Evolutionary conservation across 2,113 vertebrate species (phyloP), one percentile per base, ranked within the genome.

Genomic region (human): DNA sequence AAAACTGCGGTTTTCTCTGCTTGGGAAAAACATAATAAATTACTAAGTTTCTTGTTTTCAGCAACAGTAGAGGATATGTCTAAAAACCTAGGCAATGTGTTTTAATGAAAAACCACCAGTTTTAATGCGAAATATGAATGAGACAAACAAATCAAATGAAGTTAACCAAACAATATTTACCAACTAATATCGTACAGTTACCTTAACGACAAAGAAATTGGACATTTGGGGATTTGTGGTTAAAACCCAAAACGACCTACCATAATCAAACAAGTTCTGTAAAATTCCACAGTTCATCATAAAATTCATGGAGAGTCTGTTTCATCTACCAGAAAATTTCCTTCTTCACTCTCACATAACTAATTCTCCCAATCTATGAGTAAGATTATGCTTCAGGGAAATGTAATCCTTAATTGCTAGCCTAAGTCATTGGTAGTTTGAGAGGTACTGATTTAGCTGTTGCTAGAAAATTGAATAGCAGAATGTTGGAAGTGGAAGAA

Each of bases 221-320:
- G 48, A 52, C 13, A 89, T 45, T 48, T 10, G 72, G 52, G 57
- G 25, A 84, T 90, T 94, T 94, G 12, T 30, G 18, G 35, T 66
- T 57, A 81, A 43, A 93, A 89, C 32, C 2, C 12, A 32, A 97
- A 97, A 90, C 35, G 30, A 70, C 10, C 10, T 68, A 52, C n/a
- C 32, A 85, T 45, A 88, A 93, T 94, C 45, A 88, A 72, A 93
- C 6, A 92, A 27, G 10, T 93, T 93, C 89, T 97, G 4, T 83
- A 8, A 93, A 72, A 88, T 93, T 1, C 50, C n/a, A 40, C 20
- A 23, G 20, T 82, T 89, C 12, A 18, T 76, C 72, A 43, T 61
- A 81, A 92, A 89, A 73, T 57, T 91, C 18, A 64, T 52, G 6
- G 7, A 59, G 14, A 89, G 48, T 93, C 45, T 93, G 10, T 40